Percentiles rank a stretch among this genome's conserved stretches.
Conservation (phyloP, 1,140 invertebrate genomes). For the Hyposmocoma kahamanoa region DNA sequence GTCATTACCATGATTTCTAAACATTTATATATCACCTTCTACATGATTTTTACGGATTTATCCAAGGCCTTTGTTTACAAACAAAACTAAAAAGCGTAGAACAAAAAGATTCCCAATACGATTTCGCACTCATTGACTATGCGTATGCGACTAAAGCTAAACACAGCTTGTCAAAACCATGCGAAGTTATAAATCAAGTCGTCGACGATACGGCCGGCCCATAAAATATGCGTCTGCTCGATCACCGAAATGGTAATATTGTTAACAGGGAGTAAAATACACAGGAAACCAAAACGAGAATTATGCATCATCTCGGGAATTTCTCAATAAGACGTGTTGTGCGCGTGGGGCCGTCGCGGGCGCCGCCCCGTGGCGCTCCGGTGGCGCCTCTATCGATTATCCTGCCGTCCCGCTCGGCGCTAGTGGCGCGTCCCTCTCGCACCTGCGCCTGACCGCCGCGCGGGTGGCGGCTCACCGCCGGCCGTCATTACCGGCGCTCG, state of each 20-base stretch:
- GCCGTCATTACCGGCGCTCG: slow-evolving; percentile 22
- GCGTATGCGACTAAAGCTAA: too few relatives aligned
- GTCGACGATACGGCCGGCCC: slow-evolving; percentile 11
- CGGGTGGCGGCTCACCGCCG: slow-evolving; percentile 47
- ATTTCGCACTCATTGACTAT: too few relatives aligned
- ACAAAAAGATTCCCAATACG: too few relatives aligned
- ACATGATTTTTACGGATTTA: too few relatives aligned
- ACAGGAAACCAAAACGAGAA: slow-evolving; percentile 63
- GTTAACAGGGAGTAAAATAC: slow-evolving; percentile 68
- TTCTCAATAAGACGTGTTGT: slow-evolving; percentile 65
- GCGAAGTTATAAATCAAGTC: slow-evolving; percentile 37
- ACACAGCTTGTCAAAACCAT: slow-evolving; percentile 2
- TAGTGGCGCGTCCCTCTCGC: slow-evolving; percentile 36
- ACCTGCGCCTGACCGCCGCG: slow-evolving; percentile 19
- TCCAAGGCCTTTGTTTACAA: too few relatives aligned
- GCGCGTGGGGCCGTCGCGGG: slow-evolving; percentile 60
- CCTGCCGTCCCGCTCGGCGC: slow-evolving; percentile 26
- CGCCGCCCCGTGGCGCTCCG: slow-evolving; percentile 57
- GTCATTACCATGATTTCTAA: too few relatives aligned
- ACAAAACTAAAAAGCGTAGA: too few relatives aligned
- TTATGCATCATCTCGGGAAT: slow-evolving; percentile 67
- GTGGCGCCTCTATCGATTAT: slow-evolving; percentile 62
- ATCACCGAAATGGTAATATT: slow-evolving; percentile 67
- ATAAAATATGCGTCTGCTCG: slow-evolving; percentile 61
- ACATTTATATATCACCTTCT: too few relatives aligned